Evolutionary conservation across 2,797 vertebrate species (phyloP), one percentile per base, ranked within the genome.

Genomic region (Florisuga fusca): DNA sequence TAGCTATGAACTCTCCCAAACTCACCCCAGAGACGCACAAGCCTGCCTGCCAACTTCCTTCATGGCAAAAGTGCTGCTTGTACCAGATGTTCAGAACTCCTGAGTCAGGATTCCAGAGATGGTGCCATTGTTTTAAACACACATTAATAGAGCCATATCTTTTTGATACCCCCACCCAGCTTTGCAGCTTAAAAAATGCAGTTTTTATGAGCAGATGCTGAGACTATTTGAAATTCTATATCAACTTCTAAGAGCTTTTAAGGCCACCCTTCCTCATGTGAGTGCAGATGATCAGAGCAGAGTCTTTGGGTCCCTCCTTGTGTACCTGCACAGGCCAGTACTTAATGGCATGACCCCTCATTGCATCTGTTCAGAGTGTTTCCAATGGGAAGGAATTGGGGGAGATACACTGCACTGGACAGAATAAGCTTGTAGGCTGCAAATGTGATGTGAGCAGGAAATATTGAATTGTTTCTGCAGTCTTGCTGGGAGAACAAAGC

Each of bases 71-170:
- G 41, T 53, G 61, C 51, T 93, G 77, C 23, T 26, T 73, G n/a
- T 54, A 71, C 89, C 92, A 93, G 83, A 78, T 96, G 87, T 79
- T 93, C 73, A 31, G 55, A 91, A 54, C 18, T 95, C 75, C 26
- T 19, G 61, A 84, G 50, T 79, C 50, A 74, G 67, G 84, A 57
- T 79, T 58, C 54, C 41, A 62, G 71, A 73, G 51, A 25, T 4
- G 10, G 9, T 23, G 46, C 75, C 26, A 59, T n/a, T 67, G 23
- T 51, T 54, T 94, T 76, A 79, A 90, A 50, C 10, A 38, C 3
- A 20, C 8, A 17, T 84, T 87, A 94, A 63, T 87, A 55, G 15
- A 45, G 9, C 15, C 18, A 4, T 7, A 8, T 13, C 34, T 87
- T 76, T 80, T 81, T 78, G 12, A 59, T 13, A 23, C 7, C 2